These are phyloP conservation scores for Campoplex capitator DNA, from an alignment of 2,888 invertebrate species.

Conservation along the genomic window DNA sequence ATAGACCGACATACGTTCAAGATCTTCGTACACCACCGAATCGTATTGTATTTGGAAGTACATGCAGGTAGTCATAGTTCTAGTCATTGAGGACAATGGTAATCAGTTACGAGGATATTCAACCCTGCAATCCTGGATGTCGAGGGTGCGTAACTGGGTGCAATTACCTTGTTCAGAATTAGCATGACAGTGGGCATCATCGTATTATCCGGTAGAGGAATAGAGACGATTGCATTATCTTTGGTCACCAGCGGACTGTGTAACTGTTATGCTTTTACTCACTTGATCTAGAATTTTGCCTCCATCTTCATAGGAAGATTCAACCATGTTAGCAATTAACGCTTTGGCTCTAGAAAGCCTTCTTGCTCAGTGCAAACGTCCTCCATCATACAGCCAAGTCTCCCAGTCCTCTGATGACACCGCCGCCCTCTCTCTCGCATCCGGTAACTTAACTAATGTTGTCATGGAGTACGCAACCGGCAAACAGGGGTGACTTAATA, in stretches of 20 bases:
- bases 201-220: slow-evolving; percentile 72
- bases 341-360: neutral
- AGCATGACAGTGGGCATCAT: slow-evolving; percentile 80
- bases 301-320: slow-evolving; percentile 28
- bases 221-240: slow-evolving; percentile 70
- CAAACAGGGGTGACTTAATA: slow-evolving; percentile 52
- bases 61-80: slow-evolving; percentile 7
- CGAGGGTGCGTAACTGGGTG: slow-evolving; percentile 64
- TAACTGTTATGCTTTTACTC: slow-evolving; percentile 34
- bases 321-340: neutral
- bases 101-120: slow-evolving; percentile 48
- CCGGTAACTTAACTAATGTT: slow-evolving; percentile 46
- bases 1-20: neutral
- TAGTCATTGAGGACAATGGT: slow-evolving; percentile 50
- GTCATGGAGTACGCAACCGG: slow-evolving; percentile 24
- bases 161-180: slow-evolving; percentile 78
- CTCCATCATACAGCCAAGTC: slow-evolving; percentile 33
- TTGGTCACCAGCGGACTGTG: slow-evolving; percentile 43
- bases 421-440: neutral
- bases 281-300: slow-evolving; percentile 6
- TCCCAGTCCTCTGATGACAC: neutral
- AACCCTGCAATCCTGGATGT: slow-evolving; percentile 54
- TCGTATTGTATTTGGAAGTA: neutral
- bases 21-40: neutral
- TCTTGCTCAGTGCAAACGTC: slow-evolving; percentile 46